These are phyloP conservation scores for zebrafish (Danio rerio) DNA, from an alignment of 2,113 vertebrate species.

Conservation along the genomic window DNA sequence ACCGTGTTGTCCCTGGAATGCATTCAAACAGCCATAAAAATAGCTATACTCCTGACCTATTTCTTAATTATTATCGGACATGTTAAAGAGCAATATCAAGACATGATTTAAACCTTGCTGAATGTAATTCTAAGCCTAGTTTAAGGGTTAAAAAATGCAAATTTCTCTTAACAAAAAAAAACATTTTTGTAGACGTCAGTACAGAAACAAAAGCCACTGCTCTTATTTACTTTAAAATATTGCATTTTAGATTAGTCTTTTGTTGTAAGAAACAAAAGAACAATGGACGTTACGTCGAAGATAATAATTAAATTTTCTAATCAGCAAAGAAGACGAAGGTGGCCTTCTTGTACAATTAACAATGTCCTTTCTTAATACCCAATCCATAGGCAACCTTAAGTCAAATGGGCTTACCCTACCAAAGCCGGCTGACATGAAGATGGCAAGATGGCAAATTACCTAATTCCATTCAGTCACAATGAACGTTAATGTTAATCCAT, in stretches of 20 bases:
- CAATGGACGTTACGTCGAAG: neutral
- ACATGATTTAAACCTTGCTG: too few relatives aligned
- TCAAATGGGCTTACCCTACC: constrained; percentile 42
- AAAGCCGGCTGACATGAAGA: constrained; percentile 38
- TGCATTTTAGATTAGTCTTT: neutral
- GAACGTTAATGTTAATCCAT: constrained; percentile 58
- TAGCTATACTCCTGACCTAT: too few relatives aligned
- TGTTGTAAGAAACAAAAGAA: neutral
- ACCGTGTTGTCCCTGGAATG: too few relatives aligned
- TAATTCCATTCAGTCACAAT: constrained; percentile 60
- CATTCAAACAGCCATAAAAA: too few relatives aligned
- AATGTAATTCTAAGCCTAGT: too few relatives aligned
- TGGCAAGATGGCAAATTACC: constrained; percentile 41
- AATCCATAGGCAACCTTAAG: constrained; percentile 46
- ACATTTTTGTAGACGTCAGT: too few relatives aligned
- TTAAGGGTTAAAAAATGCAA: too few relatives aligned
- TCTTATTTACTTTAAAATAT: too few relatives aligned
- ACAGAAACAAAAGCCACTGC: too few relatives aligned
- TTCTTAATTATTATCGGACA: too few relatives aligned
- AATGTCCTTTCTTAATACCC: constrained; percentile 22
- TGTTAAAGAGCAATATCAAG: too few relatives aligned
- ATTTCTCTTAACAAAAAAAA: too few relatives aligned
- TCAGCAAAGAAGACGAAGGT: neutral
- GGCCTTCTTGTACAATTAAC: constrained; percentile 24
- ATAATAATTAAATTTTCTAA: neutral